These are phyloP conservation scores for Nebria ingens DNA, from an alignment of 1,140 invertebrate genomes.

Conservation along the genomic window DNA sequence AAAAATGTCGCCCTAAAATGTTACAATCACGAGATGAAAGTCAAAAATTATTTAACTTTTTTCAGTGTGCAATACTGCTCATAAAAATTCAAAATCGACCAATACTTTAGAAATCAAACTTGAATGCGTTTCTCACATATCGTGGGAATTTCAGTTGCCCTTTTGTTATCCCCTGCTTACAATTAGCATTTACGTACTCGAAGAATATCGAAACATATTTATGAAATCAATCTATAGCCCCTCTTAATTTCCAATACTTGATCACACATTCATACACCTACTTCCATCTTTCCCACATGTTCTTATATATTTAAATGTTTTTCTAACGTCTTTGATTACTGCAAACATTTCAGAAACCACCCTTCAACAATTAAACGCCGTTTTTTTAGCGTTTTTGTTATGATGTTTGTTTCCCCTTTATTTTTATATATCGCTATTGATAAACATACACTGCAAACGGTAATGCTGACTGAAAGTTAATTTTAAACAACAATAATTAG, in stretches of 20 bases:
- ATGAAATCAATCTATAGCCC: not conserved
- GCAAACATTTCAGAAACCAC: constrained; percentile 58
- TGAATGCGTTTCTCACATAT: not conserved
- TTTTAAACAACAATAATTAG: constrained; percentile 14
- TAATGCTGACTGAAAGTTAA: constrained; percentile 23
- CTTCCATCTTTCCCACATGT: no score
- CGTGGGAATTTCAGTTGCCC: not conserved
- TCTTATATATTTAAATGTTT: no score
- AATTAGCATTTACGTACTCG: not conserved
- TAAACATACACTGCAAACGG: constrained; percentile 46
- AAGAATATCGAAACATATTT: not conserved
- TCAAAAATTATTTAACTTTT: no score
- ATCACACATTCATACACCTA: no score
- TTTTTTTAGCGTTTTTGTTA: constrained; percentile 74
- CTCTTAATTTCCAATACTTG: no score
- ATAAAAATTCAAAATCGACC: constrained; percentile 2
- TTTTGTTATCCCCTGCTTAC: not conserved
- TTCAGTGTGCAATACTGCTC: no score
- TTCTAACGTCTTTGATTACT: no score
- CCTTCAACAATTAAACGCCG: constrained; percentile 79
- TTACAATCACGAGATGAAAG: no score
- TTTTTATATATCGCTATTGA: constrained; percentile 61
- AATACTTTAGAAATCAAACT: not conserved
- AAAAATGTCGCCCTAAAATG: no score
- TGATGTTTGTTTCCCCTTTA: constrained; percentile 66